Percentiles rank a stretch among this genome's conserved stretches.
These are phyloP conservation scores for Sphaerodactylus townsendi DNA, from an alignment of 2,113 vertebrate species.

Conservation along the genomic window DNA sequence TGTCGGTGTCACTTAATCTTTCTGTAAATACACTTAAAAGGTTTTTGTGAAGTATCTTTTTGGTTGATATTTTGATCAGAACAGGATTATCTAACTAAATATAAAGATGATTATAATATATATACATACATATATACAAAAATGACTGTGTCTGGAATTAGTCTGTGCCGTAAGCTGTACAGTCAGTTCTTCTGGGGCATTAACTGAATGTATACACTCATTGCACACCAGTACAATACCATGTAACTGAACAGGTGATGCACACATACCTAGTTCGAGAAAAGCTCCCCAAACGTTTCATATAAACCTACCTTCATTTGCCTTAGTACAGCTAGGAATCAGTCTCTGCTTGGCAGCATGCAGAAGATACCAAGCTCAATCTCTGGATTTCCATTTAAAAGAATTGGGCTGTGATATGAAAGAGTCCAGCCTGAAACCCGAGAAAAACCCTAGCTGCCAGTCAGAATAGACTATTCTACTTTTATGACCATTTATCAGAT, in stretches of 20 bases:
- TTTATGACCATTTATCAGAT: too few species aligned
- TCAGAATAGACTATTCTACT: too few species aligned
- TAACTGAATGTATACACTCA: background rate
- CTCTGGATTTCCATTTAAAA: too few species aligned
- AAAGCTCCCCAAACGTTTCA: background rate
- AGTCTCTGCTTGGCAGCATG: too few species aligned
- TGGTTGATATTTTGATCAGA: conserved; percentile 81
- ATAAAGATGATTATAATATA: conserved; percentile 56
- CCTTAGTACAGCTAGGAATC: background rate
- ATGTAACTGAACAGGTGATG: background rate
- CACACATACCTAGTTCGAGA: background rate
- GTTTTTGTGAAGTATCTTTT: conserved; percentile 86
- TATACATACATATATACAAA: conserved; percentile 45
- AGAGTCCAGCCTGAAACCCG: too few species aligned
- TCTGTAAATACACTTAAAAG: conserved; percentile 90
- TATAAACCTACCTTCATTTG: background rate
- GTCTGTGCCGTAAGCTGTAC: background rate
- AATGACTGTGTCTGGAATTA: conserved; percentile 31
- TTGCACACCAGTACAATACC: background rate
- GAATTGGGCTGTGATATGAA: too few species aligned
- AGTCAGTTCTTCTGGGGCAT: background rate
- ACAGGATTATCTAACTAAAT: conserved; percentile 74
- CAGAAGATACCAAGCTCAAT: too few species aligned
- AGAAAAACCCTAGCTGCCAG: too few species aligned
- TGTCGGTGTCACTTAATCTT: conserved; percentile 80